Base-by-base conservation (phyloP, 2,113 vertebrate species). In the Canis aureus region DNA sequence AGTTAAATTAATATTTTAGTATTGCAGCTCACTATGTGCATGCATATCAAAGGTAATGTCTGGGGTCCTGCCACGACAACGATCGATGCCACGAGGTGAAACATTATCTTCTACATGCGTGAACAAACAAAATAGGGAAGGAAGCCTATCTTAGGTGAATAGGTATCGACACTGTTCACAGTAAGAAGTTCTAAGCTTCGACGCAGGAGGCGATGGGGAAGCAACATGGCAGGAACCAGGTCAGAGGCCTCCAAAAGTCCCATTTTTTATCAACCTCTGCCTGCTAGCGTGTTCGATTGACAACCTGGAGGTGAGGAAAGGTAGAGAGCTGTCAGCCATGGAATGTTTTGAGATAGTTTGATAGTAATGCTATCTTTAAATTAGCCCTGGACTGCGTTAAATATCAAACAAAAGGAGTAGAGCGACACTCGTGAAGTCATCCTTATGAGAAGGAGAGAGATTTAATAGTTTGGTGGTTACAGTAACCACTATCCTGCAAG, bases 391-490 rank as follows among this genome's bases (percentile, higher is more conserved):
- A 64, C 60, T 87, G 91, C 95, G 92, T 95, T 93, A 95, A 91
- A 79, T 92, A 78, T 87, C 95, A 95, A 59, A 66, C 8, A 16
- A 64, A 95, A 29, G 35, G 81, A 71, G 57, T 32, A 15, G 60
- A 90, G 49, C 0, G 11, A 71, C 51, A 23, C 71, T 59, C 0
- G 25, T 84, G 89, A 94, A 93, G 86, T 81, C 89, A 57, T 81
- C 84, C 80, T 90, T 25, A 27, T 2, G 71, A 92, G 95, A 82
- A 95, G 0, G 11, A 88, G 90, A 96, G 96, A 94, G 38, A 94
- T 95, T 87, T 86, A 96, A 97, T 89, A 89, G 86, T 94, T 92
- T 69, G 64, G 74, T 95, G 96, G 95, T 92, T 93, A 89, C 51
- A 85, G 74, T 90, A 83, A 89, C 89, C 83, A 84, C 96, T 87